Conservation (phyloP, 2,797 vertebrate species). For the Mastacembelus armatus region DNA sequence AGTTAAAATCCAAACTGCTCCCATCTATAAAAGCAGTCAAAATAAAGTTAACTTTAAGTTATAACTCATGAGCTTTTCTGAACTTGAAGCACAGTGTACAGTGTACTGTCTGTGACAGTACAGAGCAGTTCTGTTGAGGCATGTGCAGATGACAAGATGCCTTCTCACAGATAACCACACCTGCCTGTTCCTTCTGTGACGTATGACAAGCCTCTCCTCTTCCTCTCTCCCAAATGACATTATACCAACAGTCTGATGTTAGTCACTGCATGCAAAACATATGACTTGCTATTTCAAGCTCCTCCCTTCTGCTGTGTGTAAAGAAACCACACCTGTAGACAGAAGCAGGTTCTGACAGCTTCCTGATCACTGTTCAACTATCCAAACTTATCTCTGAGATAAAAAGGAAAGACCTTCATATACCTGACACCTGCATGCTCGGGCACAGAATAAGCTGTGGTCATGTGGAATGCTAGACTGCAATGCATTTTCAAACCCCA, state of each 20-base stretch:
- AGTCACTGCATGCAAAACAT: slow-evolving; percentile 75
- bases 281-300: slow-evolving; percentile 34
- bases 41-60: slow-evolving; percentile 10
- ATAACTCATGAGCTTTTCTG: too few species aligned
- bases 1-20: slow-evolving; percentile 5
- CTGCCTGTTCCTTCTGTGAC: slow-evolving; percentile 28
- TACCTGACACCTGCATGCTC: slow-evolving; percentile 26
- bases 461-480: slow-evolving; percentile 20
- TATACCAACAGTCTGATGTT: slow-evolving; percentile 53
- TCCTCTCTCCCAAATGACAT: slow-evolving; percentile 56
- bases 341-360: slow-evolving; percentile 73
- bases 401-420: slow-evolving; percentile 30
- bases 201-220: slow-evolving; percentile 44
- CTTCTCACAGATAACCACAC: slow-evolving; percentile 65
- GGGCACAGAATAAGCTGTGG: slow-evolving; percentile 23
- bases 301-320: slow-evolving; percentile 52
- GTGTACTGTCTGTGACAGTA: too few species aligned
- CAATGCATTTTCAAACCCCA: slow-evolving; percentile 7
- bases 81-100: neutral
- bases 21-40: neutral
- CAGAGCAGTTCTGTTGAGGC: slow-evolving; percentile 51
- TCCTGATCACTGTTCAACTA: slow-evolving; percentile 57
- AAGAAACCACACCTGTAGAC: slow-evolving; percentile 71
- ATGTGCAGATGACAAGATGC: slow-evolving; percentile 29
- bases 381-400: slow-evolving; percentile 38